Conservation (phyloP, 1,140 invertebrate species). For the Sesamia nonagrioides region DNA sequence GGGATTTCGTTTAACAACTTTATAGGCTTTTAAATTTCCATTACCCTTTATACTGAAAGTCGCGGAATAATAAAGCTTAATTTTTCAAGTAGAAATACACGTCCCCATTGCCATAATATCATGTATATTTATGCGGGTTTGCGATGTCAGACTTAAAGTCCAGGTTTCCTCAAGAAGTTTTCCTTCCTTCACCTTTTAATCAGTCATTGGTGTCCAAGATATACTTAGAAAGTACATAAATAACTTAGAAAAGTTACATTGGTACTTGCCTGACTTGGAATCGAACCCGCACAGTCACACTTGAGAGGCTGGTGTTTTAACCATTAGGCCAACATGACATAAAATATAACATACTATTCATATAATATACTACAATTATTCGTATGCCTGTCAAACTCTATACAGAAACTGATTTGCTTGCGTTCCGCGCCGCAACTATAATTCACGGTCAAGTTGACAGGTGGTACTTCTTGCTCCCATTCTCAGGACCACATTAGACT, state of each 20-base stretch:
- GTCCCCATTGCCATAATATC: background rate
- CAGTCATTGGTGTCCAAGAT: no score
- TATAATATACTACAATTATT: background rate
- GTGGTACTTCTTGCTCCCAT: conserved; percentile 17
- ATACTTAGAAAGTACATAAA: no score
- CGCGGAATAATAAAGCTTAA: background rate
- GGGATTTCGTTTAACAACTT: conserved; percentile 25
- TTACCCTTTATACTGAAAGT: background rate
- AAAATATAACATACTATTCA: no score
- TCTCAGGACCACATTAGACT: conserved; percentile 34
- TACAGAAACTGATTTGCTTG: conserved; percentile 1
- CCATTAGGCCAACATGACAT: no score
- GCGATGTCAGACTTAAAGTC: no score
- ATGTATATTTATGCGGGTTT: no score
- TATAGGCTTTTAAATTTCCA: conserved; percentile 5
- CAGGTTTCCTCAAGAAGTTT: no score
- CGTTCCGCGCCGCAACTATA: conserved; percentile 25
- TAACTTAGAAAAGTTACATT: no score
- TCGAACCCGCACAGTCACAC: no score
- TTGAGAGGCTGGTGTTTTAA: no score
- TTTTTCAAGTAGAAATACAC: background rate
- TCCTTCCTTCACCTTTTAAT: no score
- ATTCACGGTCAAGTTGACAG: conserved; percentile 26
- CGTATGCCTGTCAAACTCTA: background rate
- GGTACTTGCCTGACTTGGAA: no score